Conservation (phyloP, 2,888 invertebrate species). For the Apamea sordens region DNA sequence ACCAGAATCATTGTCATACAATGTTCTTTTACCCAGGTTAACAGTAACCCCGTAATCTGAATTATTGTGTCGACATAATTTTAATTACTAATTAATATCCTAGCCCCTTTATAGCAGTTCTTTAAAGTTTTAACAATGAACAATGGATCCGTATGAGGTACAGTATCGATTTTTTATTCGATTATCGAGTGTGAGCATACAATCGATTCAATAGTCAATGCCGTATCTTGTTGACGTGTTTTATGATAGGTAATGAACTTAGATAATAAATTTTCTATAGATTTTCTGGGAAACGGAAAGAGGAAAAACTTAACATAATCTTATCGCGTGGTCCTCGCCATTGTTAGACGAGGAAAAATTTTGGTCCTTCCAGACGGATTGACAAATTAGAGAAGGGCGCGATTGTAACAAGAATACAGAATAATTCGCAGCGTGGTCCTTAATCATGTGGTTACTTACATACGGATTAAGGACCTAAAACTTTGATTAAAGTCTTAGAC, state of each 20-base stretch:
- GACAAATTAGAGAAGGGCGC: not conserved
- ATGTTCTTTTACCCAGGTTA: conserved; percentile 21
- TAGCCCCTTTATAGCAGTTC: conserved; percentile 22
- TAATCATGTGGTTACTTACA: not conserved
- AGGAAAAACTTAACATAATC: conserved; percentile 1
- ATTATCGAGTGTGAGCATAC: conserved; percentile 67
- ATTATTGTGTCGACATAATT: conserved; percentile 52
- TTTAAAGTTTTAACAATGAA: conserved; percentile 71
- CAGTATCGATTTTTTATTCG: conserved; percentile 74
- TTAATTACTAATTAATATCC: conserved; percentile 39
- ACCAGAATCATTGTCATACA: conserved; percentile 35
- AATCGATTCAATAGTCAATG: conserved; percentile 78
- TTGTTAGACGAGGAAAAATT: conserved; percentile 39
- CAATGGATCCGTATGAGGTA: conserved; percentile 77
- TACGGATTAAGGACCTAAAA: not conserved
- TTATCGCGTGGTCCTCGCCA: conserved; percentile 25
- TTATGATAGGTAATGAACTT: conserved; percentile 63
- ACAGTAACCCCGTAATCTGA: conserved; percentile 40
- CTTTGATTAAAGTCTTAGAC: too few relatives aligned
- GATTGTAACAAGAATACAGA: not conserved
- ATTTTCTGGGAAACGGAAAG: conserved; percentile 39
- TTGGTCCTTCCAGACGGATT: conserved; percentile 13
- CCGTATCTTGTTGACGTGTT: conserved; percentile 61
- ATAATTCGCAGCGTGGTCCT: not conserved
- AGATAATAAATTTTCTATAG: conserved; percentile 36